Evolutionary conservation across 2,113 vertebrate genomes (phyloP), one percentile per base, ranked within the genome.

Genomic region (Felis chaus): DNA sequence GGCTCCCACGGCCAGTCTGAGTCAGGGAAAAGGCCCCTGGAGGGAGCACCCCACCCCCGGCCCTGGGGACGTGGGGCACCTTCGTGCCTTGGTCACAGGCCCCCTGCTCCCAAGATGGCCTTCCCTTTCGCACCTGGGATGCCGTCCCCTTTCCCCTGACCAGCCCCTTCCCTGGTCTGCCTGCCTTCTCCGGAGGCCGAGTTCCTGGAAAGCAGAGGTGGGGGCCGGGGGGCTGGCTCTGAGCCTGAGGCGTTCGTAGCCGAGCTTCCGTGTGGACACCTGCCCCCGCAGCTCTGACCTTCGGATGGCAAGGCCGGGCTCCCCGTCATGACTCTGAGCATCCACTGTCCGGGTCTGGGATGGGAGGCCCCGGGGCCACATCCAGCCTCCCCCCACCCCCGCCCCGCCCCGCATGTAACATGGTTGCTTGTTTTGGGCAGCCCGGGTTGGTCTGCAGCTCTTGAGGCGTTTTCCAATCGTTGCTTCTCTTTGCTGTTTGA

Each of bases 61-160:
- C 36, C 12, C 33, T 61, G 55, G 18, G 27, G 0, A 23, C 0
- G 1, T 50, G 31, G 50, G 73, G 50, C 3, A 0, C 39, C 10
- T n/a, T 13, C 6, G 8, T 78, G 41, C 45, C 71, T 19, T 9
- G 66, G 61, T 50, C 27, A 1, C 15, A n/a, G n/a, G 10, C 33
- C 16, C 45, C 5, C 36, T 27, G 8, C 13, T 25, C 36, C 2
- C 11, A 48, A 48, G 23, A 36, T 15, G 3, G 36, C 36, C 23
- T 66, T 19, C 23, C 55, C 55, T 7, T 27, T 89, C 45, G 29
- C 14, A 8, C 48, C 36, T 4, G 36, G 31, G 78, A 21, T 2
- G 0, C 45, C 0, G 18, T 19, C 55, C 9, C 4, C 33, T 21
- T 55, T 9, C 14, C 14, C 3, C 0, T 0, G 12, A 10, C 6